Percentiles rank a stretch among this genome's conserved stretches.
These are phyloP conservation scores for Stenichneumon culpator DNA, from an alignment of 2,888 invertebrate genomes.

Conservation along the genomic window DNA sequence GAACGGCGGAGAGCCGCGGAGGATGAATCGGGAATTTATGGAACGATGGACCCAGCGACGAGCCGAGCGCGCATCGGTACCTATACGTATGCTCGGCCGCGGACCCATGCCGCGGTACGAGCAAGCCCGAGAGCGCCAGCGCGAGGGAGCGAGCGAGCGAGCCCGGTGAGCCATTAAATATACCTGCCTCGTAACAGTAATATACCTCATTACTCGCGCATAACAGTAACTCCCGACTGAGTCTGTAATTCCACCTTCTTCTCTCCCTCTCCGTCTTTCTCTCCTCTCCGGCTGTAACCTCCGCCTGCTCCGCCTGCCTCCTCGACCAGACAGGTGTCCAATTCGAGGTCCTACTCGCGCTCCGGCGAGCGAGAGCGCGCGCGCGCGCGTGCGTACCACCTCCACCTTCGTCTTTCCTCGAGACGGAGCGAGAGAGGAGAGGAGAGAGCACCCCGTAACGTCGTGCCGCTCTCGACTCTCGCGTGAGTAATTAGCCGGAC, in stretches of 20 bases:
- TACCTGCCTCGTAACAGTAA: constrained; percentile 78
- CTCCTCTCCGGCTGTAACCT: constrained; percentile 23
- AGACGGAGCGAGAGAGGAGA: constrained; percentile 34
- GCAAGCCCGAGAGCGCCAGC: constrained; percentile 56
- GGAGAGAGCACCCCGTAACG: constrained; percentile 41
- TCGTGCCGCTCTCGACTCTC: constrained; percentile 44
- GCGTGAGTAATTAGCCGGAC: constrained; percentile 64
- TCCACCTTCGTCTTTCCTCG: constrained; percentile 16
- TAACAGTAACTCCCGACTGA: constrained; percentile 78
- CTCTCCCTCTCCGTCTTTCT: constrained; percentile 41
- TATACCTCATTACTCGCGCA: constrained; percentile 80
- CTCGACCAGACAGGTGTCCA: constrained; percentile 74
- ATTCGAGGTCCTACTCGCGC: constrained; percentile 67
- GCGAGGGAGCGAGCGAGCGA: constrained; percentile 61
- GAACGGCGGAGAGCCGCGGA: constrained; percentile 61
- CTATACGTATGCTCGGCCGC: constrained; percentile 25
- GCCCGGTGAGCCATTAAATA: constrained; percentile 77
- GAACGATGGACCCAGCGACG: constrained; percentile 72
- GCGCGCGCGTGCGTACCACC: constrained; percentile 38
- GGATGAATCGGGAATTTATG: constrained; percentile 81
- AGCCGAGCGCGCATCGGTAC: constrained; percentile 62
- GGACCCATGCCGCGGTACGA: constrained; percentile 63
- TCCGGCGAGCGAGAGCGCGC: constrained; percentile 10
- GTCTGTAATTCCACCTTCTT: constrained; percentile 76
- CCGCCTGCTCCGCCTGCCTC: constrained; percentile 54